Evolutionary conservation across 64 coral and sea anemone genomes (phyloP).

Genomic region (Stichodactyla helianthus): DNA sequence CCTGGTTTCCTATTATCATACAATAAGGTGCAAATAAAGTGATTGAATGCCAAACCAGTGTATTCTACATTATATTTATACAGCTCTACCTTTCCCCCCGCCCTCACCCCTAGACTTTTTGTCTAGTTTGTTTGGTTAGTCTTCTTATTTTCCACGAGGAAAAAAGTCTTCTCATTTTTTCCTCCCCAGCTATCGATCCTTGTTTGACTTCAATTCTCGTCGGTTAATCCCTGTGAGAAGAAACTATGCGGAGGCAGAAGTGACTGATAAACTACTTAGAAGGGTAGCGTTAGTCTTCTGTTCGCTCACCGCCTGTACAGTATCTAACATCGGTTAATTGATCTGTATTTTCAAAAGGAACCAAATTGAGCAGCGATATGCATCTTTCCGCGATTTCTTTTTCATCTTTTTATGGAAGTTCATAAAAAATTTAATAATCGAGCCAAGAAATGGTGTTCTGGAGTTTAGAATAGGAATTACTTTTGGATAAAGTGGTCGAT

Average conservation of each 20-base stretch:
- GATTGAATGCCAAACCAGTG: neutral
- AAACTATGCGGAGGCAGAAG: neutral
- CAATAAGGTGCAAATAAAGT: neutral
- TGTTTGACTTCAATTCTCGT: neutral
- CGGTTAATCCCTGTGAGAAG: neutral
- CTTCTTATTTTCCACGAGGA: neutral
- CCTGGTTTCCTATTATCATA: neutral
- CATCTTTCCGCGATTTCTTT: neutral
- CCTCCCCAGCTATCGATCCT: neutral
- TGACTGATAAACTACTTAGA: neutral
- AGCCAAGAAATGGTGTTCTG: neutral
- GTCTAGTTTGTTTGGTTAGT: neutral
- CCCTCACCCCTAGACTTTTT: neutral
- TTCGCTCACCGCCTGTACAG: neutral
- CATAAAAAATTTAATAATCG: constrained; percentile 6
- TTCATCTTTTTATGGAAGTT: constrained; percentile 16
- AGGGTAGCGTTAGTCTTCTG: neutral
- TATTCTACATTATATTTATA: neutral
- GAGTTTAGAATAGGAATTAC: neutral
- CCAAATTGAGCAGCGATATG: neutral
- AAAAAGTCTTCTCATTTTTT: neutral
- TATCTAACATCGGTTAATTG: constrained; percentile 13
- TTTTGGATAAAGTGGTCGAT: neutral
- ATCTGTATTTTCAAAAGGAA: constrained; percentile 3
- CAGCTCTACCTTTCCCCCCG: neutral